Evolutionary conservation across 2,797 vertebrate genomes (phyloP).

Genomic region (Ceryle rudis): DNA sequence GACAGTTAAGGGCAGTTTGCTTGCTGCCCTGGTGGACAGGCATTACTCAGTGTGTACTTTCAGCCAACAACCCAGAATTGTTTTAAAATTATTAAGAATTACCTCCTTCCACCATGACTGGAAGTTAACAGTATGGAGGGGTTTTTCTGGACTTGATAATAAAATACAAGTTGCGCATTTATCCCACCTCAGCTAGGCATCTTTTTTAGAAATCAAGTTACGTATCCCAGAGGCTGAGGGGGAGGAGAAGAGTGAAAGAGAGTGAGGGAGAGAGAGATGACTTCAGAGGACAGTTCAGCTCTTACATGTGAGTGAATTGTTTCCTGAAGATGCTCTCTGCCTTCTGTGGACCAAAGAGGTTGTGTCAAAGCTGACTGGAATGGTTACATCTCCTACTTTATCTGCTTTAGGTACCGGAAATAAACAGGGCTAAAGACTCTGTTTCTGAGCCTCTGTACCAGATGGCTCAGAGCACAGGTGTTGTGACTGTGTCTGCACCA

Average conservation of each 20-base stretch:
- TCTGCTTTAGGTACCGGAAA: neutral
- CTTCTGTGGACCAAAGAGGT: fast-evolving
- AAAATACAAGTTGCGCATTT: neutral
- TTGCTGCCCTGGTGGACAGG: neutral
- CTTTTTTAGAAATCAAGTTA: neutral
- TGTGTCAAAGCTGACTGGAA: neutral
- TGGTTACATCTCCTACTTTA: neutral
- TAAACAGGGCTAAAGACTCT: neutral
- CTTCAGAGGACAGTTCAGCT: neutral
- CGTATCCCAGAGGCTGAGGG: neutral
- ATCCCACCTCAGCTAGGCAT: neutral
- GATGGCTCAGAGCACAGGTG: neutral
- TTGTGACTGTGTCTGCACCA: fast-evolving
- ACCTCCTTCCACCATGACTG: neutral
- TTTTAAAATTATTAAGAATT: neutral
- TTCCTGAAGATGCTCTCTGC: neutral
- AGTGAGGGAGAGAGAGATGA: neutral
- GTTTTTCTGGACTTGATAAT: neutral
- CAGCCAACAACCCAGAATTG: neutral
- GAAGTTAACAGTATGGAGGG: neutral
- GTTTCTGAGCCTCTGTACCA: neutral
- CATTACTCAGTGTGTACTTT: neutral
- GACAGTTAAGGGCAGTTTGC: neutral
- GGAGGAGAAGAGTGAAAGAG: neutral
- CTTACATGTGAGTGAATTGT: fast-evolving